Percentiles rank a stretch among this genome's conserved stretches.
Conservation (phyloP, 2,888 invertebrate species). For the Allacma fusca region DNA sequence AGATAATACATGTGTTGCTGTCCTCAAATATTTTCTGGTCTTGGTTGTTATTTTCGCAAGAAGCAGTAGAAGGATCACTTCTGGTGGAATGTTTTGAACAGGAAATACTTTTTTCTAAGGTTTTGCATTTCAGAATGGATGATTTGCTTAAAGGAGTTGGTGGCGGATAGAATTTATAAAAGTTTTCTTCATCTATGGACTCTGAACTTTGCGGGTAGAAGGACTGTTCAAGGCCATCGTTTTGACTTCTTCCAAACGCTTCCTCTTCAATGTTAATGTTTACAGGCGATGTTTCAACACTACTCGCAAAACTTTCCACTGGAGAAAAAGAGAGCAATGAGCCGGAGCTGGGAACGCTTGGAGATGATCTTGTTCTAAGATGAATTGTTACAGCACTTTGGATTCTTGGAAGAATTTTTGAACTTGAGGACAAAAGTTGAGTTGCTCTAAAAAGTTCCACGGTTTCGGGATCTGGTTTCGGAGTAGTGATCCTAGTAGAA, state of each 20-base stretch:
- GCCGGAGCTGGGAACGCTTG: neutral
- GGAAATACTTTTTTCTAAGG: too few species aligned
- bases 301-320: neutral
- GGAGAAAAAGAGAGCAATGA: constrained; percentile 3
- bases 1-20: too few species aligned
- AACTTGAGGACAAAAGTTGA: neutral
- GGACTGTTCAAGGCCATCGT: neutral
- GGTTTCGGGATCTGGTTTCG: neutral
- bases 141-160: constrained; percentile 22
- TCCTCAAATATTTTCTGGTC: too few species aligned
- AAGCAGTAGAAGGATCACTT: too few species aligned
- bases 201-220: neutral
- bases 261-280: neutral
- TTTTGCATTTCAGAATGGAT: too few species aligned
- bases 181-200: constrained; percentile 16
- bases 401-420: neutral
- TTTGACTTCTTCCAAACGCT: neutral
- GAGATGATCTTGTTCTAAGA: neutral
- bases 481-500: too few species aligned
- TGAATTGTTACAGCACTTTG: neutral
- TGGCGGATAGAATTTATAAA: constrained; percentile 23
- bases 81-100: too few species aligned
- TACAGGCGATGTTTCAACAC: neutral
- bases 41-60: too few species aligned
- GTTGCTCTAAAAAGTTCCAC: neutral